Base-by-base conservation (phyloP, 2,888 invertebrate species). In the Strigamia crassipes region DNA sequence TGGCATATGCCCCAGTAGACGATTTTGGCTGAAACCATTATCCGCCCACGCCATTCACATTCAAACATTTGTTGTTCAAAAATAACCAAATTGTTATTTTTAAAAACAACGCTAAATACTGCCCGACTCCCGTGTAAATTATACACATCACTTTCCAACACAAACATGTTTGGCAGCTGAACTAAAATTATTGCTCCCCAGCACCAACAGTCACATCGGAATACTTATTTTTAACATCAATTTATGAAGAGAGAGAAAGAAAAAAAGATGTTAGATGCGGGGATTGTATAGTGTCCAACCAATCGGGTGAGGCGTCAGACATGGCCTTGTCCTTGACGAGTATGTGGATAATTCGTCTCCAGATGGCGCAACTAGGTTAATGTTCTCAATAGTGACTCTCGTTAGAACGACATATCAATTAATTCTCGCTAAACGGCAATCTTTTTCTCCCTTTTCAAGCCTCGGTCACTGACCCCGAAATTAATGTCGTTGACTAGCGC, bases 241-340 rank as follows among this genome's bases (percentile, higher is more conserved):
- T 46, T 46, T 46, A 46, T 46, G n/a, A 15, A 42, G n/a, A 15
- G 15, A 46, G 5, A 46, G 15, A 46, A 13, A 15, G n/a, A 46
- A 4, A 46, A 13, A 15, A 5, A 46, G 1, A 15, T 46, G 12
- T 12, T 12, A 46, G 13, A 46, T 46, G 46, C 46, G 15, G 46
- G 13, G 46, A 61, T 38, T 38, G 23, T 61, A 9, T 12, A 3
- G 18, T 61, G 18, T 61, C 61, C 61, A 61, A 18, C 61, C 61
- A 61, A 61, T 61, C 61, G 18, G 23, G 8, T 0, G 18, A 61
- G 61, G 61, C 61, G 23, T 21, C 21, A 9, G 6, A 4, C 3
- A 61, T 61, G 61, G 61, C 61, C 61, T 61, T 61, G 61, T 61
- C 61, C 61, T 61, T 61, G 61, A 61, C 23, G 23, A 61, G n/a